Conservation (phyloP, 64 coral and sea anemone genomes). For the Platygyra sinensis region DNA sequence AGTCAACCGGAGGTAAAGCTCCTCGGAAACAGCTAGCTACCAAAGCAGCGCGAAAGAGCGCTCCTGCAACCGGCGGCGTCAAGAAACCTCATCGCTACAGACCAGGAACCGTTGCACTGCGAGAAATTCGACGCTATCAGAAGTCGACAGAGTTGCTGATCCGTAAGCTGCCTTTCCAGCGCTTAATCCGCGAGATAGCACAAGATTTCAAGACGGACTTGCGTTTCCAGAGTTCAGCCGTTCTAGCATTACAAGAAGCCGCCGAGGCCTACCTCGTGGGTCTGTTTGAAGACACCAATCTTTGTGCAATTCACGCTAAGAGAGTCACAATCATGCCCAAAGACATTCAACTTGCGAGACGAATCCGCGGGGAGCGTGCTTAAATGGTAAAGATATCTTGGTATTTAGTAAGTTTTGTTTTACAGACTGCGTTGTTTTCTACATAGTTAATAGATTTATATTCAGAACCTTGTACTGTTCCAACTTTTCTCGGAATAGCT, state of each 20-base stretch:
- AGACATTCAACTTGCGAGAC: slow-evolving; percentile 40
- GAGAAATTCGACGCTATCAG: slow-evolving; percentile 82
- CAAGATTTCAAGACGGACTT: slow-evolving; percentile 46
- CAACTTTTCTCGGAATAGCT: background rate
- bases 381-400: background rate
- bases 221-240: slow-evolving; percentile 38
- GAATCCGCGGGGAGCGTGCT: slow-evolving; percentile 31
- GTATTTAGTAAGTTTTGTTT: background rate
- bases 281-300: slow-evolving; percentile 42
- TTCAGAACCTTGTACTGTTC: background rate
- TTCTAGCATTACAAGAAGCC: slow-evolving; percentile 31
- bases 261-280: slow-evolving; percentile 31
- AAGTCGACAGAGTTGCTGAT: slow-evolving; percentile 76
- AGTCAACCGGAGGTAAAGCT: slow-evolving; percentile 85
- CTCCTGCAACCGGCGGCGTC: slow-evolving; percentile 78
- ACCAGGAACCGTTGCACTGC: slow-evolving; percentile 78
- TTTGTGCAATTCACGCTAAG: slow-evolving; percentile 47
- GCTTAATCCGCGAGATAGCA: slow-evolving; percentile 38
- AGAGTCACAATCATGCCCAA: slow-evolving; percentile 43
- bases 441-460: too few species aligned
- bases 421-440: background rate
- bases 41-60: slow-evolving; percentile 76
- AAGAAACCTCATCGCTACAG: slow-evolving; percentile 87
- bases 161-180: slow-evolving; percentile 78
- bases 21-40: slow-evolving; percentile 79